These are phyloP conservation scores for Perca fluviatilis DNA, from an alignment of 2,113 vertebrate genomes.

Conservation along the genomic window DNA sequence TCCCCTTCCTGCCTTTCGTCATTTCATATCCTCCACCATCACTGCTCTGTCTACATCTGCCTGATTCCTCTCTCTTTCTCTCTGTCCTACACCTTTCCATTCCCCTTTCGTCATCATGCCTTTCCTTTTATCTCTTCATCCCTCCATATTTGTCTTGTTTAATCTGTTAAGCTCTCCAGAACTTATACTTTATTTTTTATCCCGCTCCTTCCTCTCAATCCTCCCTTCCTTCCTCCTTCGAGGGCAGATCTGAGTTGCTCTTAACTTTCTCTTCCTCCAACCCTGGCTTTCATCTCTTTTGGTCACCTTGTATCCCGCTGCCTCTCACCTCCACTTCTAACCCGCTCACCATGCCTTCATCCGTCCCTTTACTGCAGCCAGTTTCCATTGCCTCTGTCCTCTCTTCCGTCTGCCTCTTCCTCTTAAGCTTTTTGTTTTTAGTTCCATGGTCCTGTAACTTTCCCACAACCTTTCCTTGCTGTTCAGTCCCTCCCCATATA, in stretches of 20 bases:
- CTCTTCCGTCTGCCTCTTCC: slow-evolving; percentile 24
- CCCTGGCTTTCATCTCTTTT: slow-evolving; percentile 63
- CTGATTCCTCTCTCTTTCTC: background rate
- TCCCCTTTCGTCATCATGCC: background rate
- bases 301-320: slow-evolving; percentile 64
- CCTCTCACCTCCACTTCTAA: slow-evolving; percentile 68
- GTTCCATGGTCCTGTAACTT: slow-evolving; percentile 31
- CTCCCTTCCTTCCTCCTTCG: slow-evolving; percentile 21
- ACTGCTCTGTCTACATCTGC: background rate
- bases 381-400: slow-evolving; percentile 45
- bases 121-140: slow-evolving; percentile 22
- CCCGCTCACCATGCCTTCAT: slow-evolving; percentile 57
- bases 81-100: background rate
- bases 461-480: slow-evolving; percentile 8
- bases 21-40: background rate
- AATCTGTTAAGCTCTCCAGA: slow-evolving; percentile 27
- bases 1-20: background rate
- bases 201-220: slow-evolving; percentile 2
- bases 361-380: slow-evolving; percentile 40
- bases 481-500: slow-evolving; percentile 50
- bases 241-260: slow-evolving; percentile 35
- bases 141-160: slow-evolving; percentile 21
- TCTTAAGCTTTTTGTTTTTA: slow-evolving; percentile 18
- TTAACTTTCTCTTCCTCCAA: slow-evolving; percentile 44
- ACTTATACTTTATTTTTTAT: slow-evolving; percentile 7